Conservation (phyloP, 2,888 invertebrate species). For the Dione vanillae region DNA sequence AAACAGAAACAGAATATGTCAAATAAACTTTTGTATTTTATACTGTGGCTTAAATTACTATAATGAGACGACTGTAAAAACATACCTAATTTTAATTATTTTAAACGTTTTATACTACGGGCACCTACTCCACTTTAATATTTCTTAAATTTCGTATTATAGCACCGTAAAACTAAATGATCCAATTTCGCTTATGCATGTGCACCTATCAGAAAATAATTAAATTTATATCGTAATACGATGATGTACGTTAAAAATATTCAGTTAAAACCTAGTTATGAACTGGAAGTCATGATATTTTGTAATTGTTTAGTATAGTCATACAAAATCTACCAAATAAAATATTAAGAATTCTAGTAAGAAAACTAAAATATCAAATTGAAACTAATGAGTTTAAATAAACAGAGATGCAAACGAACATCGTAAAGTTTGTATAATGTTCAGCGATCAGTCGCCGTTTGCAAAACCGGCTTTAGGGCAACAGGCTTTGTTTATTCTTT, state of each 20-base stretch:
- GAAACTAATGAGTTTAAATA: constrained; percentile 21
- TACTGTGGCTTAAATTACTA: neutral
- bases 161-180: constrained; percentile 24
- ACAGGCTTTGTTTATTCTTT: constrained; percentile 39
- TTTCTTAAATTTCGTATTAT: constrained; percentile 8
- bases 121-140: constrained; percentile 10
- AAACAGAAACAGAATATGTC: neutral
- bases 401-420: constrained; percentile 27
- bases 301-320: neutral
- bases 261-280: too few species aligned
- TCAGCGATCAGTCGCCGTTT: constrained; percentile 39
- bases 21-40: neutral
- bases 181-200: constrained; percentile 39
- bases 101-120: neutral
- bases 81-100: constrained; percentile 10
- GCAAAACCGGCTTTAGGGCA: constrained; percentile 46
- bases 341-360: neutral
- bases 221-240: neutral
- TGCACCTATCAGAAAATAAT: constrained; percentile 4
- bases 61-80: constrained; percentile 21
- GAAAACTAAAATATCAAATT: neutral
- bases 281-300: neutral
- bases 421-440: constrained; percentile 39
- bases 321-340: neutral
- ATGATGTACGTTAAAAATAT: too few species aligned